Percentiles rank a stretch among this genome's conserved stretches.
phyloP scores from a whole-genome alignment of 1,140 invertebrate species.

The Aphelenchoides fujianensis region DNA sequence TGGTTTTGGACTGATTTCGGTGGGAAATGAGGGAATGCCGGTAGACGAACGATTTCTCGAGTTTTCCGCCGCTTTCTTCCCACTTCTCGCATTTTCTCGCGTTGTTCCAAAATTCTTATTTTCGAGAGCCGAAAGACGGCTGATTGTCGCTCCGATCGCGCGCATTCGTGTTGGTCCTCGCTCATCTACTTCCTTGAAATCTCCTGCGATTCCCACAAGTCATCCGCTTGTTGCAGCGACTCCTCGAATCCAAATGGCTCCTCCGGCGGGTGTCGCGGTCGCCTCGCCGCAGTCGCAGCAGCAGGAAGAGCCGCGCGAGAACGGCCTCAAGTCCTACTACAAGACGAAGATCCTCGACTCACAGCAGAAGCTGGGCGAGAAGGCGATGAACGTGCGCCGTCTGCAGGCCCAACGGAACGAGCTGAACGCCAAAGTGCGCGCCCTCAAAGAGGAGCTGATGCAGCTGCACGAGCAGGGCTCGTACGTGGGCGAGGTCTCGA shows the following conservation, averaged over 20 bases:
- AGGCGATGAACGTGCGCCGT: conserved; percentile 91
- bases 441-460: conserved; percentile 88
- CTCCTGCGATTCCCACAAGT: too few relatives aligned
- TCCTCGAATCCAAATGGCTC: conserved; percentile 11
- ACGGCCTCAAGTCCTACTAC: conserved; percentile 42
- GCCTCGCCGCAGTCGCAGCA: neutral
- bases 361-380: conserved; percentile 83
- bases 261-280: conserved; percentile 5
- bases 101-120: too few relatives aligned
- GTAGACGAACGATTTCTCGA: too few relatives aligned
- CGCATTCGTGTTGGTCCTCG: too few relatives aligned
- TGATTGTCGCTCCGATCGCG: too few relatives aligned
- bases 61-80: too few relatives aligned
- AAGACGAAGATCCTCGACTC: conserved; percentile 60
- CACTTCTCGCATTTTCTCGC: too few relatives aligned
- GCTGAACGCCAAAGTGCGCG: conserved; percentile 94
- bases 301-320: neutral
- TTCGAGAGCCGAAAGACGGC: too few relatives aligned
- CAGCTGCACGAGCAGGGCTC: conserved; percentile 97
- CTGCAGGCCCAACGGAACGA: conserved; percentile 98
- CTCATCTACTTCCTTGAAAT: too few relatives aligned
- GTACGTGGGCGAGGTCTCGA: conserved; percentile 98
- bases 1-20: too few relatives aligned
- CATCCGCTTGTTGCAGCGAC: neutral
- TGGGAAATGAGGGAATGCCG: too few relatives aligned